Base-by-base conservation (phyloP, 2,888 invertebrate species). In the Fragum fragum region DNA sequence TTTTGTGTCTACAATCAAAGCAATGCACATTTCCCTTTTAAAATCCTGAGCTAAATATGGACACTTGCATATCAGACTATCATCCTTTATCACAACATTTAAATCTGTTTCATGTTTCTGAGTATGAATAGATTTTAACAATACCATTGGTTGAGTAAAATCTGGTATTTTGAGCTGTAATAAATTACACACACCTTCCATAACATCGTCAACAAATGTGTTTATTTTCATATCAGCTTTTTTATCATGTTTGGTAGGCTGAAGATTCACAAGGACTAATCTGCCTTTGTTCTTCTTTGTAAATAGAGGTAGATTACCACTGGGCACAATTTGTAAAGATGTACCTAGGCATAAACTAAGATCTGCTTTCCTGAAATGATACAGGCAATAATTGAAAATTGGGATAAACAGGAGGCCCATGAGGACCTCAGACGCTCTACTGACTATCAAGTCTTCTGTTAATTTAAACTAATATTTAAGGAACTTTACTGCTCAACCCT, bases 321-420 rank as follows among this genome's bases (percentile, higher is more conserved):
- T 98, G 55, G 99, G 99, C 87, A 98, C 96, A 89, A 99, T 99
- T 96, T 99, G 99, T 72, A 99, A 95, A 6, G 99, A 99, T n/a
- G 99, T 99, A 42, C 99, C 99, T 85, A 99, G 95, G 90, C 98
- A 98, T 91, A 99, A 96, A 94, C 98, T 98, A 72, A 99, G 94
- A 95, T 99, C 99, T 78, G 99, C 97, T 92, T 97, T 95, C 92
- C 98, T 99, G 94, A 82, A 96, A 96, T 21, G 28, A 61, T 16
- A 61, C n/a, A n/a, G n/a, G n/a, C n/a, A n/a, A n/a, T n/a, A n/a
- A n/a, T n/a, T n/a, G n/a, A n/a, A n/a, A n/a, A n/a, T n/a, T n/a
- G n/a, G n/a, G n/a, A n/a, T n/a, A n/a, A n/a, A n/a, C 39, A 39
- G 39, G 14, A 6, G 39, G 39, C 6, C 39, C n/a, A n/a, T n/a